These are phyloP conservation scores for Marronus borbonicus DNA, from an alignment of 2,888 invertebrate genomes.

Conservation along the genomic window DNA sequence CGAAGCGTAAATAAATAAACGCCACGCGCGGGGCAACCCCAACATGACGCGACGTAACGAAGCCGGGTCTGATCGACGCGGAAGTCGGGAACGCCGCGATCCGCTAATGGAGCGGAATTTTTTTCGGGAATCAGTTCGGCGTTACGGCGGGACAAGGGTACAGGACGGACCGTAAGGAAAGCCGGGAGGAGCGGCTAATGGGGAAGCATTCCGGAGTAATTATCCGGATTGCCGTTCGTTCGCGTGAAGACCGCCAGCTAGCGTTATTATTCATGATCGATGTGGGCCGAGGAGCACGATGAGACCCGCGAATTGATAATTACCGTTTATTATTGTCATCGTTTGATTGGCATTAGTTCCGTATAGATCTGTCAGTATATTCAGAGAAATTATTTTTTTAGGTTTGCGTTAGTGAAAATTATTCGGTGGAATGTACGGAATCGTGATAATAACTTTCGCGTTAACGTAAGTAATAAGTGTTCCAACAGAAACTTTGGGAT, in stretches of 20 bases:
- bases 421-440: no score
- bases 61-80: slow-evolving; percentile 1
- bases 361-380: no score
- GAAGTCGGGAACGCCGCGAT: slow-evolving; percentile 25
- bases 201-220: slow-evolving; percentile 30
- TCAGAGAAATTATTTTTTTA: no score
- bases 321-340: slow-evolving; percentile 17
- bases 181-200: not conserved
- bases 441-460: no score
- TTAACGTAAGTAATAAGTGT: no score
- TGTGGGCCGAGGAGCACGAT: slow-evolving; percentile 17
- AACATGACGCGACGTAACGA: no score
- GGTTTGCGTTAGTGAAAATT: no score
- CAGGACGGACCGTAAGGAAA: not conserved
- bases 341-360: not conserved
- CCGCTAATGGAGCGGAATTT: slow-evolving; percentile 33
- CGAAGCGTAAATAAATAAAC: slow-evolving; percentile 39
- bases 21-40: not conserved
- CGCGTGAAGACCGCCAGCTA: not conserved
- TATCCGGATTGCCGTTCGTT: slow-evolving; percentile 39
- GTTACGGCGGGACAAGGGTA: slow-evolving; percentile 7
- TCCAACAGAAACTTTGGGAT: no score
- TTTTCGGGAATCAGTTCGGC: slow-evolving; percentile 3
- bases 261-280: slow-evolving; percentile 38
- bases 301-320: slow-evolving; percentile 15